phyloP scores from a whole-genome alignment of 2,797 vertebrate species.

The Cuculus canorus region DNA sequence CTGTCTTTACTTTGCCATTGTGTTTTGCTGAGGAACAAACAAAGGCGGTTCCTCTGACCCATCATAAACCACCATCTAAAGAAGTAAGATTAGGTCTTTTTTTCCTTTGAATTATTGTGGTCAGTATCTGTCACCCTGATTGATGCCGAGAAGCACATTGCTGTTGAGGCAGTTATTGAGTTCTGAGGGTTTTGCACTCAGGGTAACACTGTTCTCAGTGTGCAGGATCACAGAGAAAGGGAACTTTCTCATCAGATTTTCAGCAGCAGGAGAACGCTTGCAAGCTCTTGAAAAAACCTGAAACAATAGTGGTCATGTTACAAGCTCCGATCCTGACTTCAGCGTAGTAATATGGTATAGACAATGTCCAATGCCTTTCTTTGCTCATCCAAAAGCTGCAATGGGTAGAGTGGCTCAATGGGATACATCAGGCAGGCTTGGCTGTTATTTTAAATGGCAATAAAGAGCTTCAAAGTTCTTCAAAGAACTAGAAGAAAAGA shows the following conservation, averaged over 20 bases:
- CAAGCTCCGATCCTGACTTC: neutral
- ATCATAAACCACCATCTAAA: neutral
- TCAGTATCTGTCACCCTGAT: neutral
- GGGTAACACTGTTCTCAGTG: neutral
- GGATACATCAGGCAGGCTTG: accelerated
- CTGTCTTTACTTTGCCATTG: neutral
- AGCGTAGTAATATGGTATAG: neutral
- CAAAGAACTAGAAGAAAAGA: neutral
- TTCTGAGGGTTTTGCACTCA: neutral
- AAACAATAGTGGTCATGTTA: neutral
- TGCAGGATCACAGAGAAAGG: neutral
- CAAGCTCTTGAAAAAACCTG: neutral
- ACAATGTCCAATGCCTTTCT: neutral
- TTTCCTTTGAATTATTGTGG: neutral
- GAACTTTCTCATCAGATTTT: neutral
- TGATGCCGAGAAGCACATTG: neutral
- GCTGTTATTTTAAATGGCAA: neutral
- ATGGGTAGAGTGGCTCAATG: neutral
- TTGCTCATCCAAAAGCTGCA: neutral
- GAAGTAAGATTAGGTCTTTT: neutral
- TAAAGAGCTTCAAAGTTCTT: neutral
- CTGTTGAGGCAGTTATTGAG: neutral
- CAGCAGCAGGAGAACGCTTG: neutral
- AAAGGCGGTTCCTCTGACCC: neutral
- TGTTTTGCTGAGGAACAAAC: neutral